A percentile compares a stretch with the other conserved stretches of the same genome.
Conservation (phyloP, 2,113 vertebrate genomes). For the Callochromis pleurospilus region DNA sequence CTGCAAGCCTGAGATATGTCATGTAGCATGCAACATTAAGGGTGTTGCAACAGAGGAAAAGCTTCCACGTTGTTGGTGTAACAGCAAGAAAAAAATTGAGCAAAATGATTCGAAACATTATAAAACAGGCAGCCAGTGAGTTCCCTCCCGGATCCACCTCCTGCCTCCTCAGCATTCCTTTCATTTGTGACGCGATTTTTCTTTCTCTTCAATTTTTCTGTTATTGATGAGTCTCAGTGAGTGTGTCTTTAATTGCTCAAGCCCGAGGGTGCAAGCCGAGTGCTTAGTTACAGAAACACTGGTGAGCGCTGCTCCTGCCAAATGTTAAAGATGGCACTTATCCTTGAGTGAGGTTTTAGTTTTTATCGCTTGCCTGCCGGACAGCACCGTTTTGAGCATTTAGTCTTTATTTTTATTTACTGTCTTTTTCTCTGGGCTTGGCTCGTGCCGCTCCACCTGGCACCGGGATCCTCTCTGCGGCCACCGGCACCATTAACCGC, state of each 20-base stretch:
- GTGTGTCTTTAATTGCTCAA: conserved; percentile 43
- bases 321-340: conserved; percentile 48
- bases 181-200: not conserved
- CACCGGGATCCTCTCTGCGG: conserved; percentile 20
- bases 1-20: conserved; percentile 17
- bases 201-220: not conserved
- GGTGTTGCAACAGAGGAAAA: not conserved
- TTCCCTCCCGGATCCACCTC: not conserved
- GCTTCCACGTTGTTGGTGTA: conserved; percentile 12
- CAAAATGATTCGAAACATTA: not conserved
- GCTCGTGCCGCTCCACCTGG: conserved; percentile 11
- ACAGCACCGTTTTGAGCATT: not conserved
- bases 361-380: not conserved
- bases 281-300: conserved; percentile 19
- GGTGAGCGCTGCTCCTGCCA: conserved; percentile 28
- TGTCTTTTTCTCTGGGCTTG: not conserved
- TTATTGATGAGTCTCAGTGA: conserved; percentile 44
- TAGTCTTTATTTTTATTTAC: not conserved
- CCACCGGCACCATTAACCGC: conserved; percentile 50
- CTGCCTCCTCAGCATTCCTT: not conserved
- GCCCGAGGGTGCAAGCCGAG: not conserved
- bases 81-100: not conserved
- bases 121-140: not conserved
- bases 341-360: conserved; percentile 5
- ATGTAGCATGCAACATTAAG: conserved; percentile 19